Evolutionary conservation across 2,797 vertebrate genomes (phyloP).

Genomic region (Fratercula arctica): DNA sequence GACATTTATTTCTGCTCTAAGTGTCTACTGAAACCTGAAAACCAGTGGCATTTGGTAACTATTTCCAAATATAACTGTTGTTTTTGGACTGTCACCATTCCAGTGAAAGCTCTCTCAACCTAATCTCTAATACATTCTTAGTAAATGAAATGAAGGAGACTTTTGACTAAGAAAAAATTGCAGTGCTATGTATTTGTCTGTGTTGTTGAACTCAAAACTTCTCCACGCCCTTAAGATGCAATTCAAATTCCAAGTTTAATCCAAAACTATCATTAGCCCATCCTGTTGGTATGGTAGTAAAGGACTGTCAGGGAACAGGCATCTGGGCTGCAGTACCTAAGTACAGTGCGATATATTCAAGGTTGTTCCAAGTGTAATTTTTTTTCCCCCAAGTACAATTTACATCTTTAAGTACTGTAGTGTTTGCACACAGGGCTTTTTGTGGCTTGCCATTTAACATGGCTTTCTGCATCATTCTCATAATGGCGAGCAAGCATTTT

Average conservation of each 20-base stretch:
- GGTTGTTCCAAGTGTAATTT: neutral
- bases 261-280: slow-evolving; percentile 43
- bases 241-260: slow-evolving; percentile 20
- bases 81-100: neutral
- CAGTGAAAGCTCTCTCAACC: neutral
- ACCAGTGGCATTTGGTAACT: slow-evolving; percentile 5
- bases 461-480: neutral
- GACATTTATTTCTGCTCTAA: slow-evolving; percentile 34
- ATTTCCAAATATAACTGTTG: slow-evolving; percentile 35
- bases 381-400: neutral
- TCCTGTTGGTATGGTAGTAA: neutral
- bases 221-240: slow-evolving; percentile 14
- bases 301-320: neutral
- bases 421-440: neutral
- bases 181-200: neutral
- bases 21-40: neutral
- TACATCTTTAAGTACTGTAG: neutral
- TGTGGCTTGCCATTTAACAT: neutral
- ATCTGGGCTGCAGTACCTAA: neutral
- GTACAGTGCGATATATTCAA: neutral
- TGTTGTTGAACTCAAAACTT: neutral
- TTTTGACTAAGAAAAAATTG: neutral
- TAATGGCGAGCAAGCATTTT: neutral
- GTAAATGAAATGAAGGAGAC: slow-evolving; percentile 4
- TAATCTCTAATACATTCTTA: neutral